phyloP scores from a whole-genome alignment of 2,888 invertebrate genomes.

The Eudasyphora cyanicolor region DNA sequence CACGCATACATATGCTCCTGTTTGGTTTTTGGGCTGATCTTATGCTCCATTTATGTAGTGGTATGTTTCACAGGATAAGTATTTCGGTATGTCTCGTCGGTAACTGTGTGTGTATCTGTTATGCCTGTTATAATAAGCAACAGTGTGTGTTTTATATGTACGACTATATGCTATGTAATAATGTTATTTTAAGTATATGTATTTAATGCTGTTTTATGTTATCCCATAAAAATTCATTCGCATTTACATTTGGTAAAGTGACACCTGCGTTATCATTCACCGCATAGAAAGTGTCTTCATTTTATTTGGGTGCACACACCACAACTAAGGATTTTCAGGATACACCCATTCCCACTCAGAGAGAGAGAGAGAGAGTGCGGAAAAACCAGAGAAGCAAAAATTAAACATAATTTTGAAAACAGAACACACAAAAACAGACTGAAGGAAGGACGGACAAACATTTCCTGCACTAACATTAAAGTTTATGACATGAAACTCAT shows the following conservation, averaged over 20 bases:
- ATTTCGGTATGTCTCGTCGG: neutral
- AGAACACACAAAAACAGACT: neutral
- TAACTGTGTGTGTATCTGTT: no score
- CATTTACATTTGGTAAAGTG: conserved; percentile 38
- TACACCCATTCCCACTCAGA: neutral
- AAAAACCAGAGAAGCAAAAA: neutral
- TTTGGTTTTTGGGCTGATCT: no score
- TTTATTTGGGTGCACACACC: neutral
- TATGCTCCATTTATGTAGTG: neutral
- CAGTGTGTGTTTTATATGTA: neutral
- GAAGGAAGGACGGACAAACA: neutral
- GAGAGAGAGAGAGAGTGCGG: neutral
- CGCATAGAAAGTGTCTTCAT: conserved; percentile 6
- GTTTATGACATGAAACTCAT: neutral
- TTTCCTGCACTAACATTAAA: neutral
- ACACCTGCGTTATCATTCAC: conserved; percentile 41
- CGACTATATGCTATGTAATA: neutral
- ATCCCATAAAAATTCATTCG: conserved; percentile 23
- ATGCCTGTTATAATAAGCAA: neutral
- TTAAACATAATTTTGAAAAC: conserved; percentile 16
- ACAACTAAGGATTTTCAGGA: neutral
- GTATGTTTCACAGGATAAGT: neutral
- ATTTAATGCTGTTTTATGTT: conserved; percentile 22
- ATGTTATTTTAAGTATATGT: conserved; percentile 15
- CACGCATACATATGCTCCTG: neutral